These are phyloP conservation scores for Mobula hypostoma DNA, from an alignment of 2,113 vertebrate species.

Conservation along the genomic window DNA sequence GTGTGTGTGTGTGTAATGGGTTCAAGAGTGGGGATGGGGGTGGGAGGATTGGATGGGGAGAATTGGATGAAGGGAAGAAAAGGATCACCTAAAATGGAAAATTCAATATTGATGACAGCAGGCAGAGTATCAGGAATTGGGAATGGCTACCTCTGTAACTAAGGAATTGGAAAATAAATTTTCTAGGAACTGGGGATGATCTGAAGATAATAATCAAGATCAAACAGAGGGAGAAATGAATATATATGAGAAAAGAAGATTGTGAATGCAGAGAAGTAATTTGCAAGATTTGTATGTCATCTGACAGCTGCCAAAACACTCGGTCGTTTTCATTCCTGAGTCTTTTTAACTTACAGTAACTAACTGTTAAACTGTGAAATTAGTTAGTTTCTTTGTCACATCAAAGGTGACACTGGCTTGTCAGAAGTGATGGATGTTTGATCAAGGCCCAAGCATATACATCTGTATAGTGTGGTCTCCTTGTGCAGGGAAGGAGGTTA, in stretches of 20 bases:
- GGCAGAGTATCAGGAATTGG: background rate
- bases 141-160: no score
- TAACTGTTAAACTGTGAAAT: constrained; percentile 5
- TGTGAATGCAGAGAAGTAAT: background rate
- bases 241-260: background rate
- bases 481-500: no score
- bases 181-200: background rate
- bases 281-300: no score
- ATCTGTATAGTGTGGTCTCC: no score
- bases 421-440: constrained; percentile 3
- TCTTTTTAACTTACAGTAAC: background rate
- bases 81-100: no score
- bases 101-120: no score
- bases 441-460: background rate
- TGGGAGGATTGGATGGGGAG: no score
- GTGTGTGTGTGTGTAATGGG: no score
- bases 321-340: background rate
- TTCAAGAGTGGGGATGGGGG: no score
- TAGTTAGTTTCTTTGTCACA: background rate
- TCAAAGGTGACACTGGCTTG: constrained; percentile 11
- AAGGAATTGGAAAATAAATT: background rate
- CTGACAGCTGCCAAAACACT: constrained; percentile 23
- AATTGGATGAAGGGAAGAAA: no score
- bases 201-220: background rate
- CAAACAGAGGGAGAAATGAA: background rate